These are phyloP conservation scores for Drosophila mettleri DNA, from an alignment of 2,888 invertebrate species.

Conservation along the genomic window DNA sequence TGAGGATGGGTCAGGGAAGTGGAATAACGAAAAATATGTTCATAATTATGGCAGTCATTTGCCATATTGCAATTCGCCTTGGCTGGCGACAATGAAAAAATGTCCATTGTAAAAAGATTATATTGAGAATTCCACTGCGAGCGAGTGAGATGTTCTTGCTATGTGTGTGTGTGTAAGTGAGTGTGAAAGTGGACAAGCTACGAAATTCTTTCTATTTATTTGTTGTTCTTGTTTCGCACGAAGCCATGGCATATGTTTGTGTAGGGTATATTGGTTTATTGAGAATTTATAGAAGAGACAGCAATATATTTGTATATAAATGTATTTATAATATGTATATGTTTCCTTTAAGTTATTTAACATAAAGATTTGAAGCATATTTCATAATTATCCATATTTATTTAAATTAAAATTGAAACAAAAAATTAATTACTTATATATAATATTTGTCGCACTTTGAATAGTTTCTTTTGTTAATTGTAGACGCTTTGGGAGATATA, in stretches of 20 bases:
- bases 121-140: conserved; percentile 32
- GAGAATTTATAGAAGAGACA: not conserved
- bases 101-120: conserved; percentile 44
- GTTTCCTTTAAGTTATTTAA: too few species aligned
- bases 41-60: conserved; percentile 15
- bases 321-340: not conserved
- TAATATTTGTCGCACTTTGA: too few species aligned
- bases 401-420: too few species aligned
- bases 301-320: not conserved
- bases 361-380: too few species aligned
- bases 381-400: too few species aligned
- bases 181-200: conserved; percentile 52
- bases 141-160: conserved; percentile 27
- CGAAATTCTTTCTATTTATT: conserved; percentile 60
- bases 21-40: conserved; percentile 17
- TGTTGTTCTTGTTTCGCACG: conserved; percentile 21
- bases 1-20: not conserved
- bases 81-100: conserved; percentile 43
- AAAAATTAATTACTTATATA: too few species aligned
- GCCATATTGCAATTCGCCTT: conserved; percentile 31
- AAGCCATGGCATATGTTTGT: not conserved
- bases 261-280: not conserved
- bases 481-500: too few species aligned
- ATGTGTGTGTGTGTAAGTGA: conserved; percentile 8
- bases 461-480: too few species aligned